A percentile compares a stretch with the other conserved stretches of the same genome.
These are phyloP conservation scores for Bradypodion pumilum DNA, from an alignment of 2,797 vertebrate genomes.

Conservation along the genomic window DNA sequence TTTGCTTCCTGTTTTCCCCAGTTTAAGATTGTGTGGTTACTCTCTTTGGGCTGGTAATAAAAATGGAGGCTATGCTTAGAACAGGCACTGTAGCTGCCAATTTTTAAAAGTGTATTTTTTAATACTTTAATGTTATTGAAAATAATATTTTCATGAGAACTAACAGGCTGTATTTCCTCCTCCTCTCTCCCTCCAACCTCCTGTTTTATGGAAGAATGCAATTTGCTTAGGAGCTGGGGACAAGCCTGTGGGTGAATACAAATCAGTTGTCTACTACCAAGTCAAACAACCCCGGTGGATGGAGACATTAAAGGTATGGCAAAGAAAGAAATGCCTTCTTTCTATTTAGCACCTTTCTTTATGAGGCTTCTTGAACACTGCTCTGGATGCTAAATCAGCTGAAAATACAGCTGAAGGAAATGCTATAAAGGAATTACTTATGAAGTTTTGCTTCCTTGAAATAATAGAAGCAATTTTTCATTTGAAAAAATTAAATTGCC, in stretches of 20 bases:
- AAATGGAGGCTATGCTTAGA: background rate
- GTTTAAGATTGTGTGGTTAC: background rate
- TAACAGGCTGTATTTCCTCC: background rate
- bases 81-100: background rate
- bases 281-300: constrained; percentile 97
- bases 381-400: background rate
- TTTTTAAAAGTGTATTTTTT: too few species aligned
- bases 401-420: background rate
- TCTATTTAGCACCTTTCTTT: background rate
- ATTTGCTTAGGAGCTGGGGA: constrained; percentile 94
- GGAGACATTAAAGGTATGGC: constrained; percentile 92
- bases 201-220: constrained; percentile 75
- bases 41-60: background rate
- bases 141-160: background rate
- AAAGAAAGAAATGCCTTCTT: background rate
- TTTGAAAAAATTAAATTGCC: background rate
- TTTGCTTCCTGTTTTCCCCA: background rate
- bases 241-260: constrained; percentile 88
- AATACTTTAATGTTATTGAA: background rate
- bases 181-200: background rate
- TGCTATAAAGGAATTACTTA: constrained; percentile 1
- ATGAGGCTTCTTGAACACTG: background rate
- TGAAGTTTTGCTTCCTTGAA: constrained; percentile 17
- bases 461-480: background rate
- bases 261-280: constrained; percentile 95